These are phyloP conservation scores for Myioborus melanocephalus DNA, from an alignment of 2,797 vertebrate species.

Conservation along the genomic window DNA sequence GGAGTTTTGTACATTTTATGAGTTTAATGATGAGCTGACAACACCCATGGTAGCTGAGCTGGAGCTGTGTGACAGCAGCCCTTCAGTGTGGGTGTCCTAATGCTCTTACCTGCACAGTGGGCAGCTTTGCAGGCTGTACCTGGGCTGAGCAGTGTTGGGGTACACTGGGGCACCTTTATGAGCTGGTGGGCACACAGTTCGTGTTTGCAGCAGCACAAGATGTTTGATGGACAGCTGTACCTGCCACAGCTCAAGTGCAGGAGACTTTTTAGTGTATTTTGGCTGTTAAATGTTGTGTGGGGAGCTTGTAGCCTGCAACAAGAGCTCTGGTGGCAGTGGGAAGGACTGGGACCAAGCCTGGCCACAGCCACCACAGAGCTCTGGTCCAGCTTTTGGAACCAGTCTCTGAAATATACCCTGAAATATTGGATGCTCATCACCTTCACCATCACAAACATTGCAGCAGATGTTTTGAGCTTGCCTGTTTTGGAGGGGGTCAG, in stretches of 20 bases:
- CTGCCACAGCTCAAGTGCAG: background rate
- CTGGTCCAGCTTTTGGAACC: background rate
- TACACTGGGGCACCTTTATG: accelerated
- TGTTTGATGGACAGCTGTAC: background rate
- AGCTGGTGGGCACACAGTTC: background rate
- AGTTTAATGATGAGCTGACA: background rate
- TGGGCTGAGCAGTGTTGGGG: background rate
- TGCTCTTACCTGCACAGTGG: background rate
- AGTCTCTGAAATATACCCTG: background rate
- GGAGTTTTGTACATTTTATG: background rate
- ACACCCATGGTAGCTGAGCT: background rate
- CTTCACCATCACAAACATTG: background rate
- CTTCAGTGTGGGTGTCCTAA: background rate
- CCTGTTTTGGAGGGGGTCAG: background rate
- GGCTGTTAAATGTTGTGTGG: background rate
- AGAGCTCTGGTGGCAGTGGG: background rate
- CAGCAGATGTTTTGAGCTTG: background rate
- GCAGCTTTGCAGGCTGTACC: background rate
- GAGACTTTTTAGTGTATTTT: background rate
- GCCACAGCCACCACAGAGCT: background rate
- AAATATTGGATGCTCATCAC: background rate
- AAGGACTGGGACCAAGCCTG: background rate
- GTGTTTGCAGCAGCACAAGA: accelerated
- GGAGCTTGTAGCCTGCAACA: background rate
- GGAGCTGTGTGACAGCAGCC: background rate